Base-by-base conservation (phyloP, 2,797 vertebrate species). In the Paramormyrops hopkinsi region DNA sequence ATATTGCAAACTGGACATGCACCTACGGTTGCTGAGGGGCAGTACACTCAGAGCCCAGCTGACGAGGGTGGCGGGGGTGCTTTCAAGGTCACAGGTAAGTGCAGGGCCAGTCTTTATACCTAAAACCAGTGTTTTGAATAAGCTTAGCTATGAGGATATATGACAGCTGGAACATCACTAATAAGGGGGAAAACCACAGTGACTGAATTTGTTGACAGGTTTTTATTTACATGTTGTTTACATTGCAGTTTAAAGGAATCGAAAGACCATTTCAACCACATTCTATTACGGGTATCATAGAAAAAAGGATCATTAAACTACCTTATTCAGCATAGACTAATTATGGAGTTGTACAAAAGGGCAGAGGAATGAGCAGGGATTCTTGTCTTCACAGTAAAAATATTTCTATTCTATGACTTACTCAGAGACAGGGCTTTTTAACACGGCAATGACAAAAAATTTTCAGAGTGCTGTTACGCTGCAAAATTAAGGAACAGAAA, bases 161-260 rank as follows among this genome's bases (percentile, higher is more conserved):
- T 4, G 41, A 46, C 41, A 46, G 76, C 76, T 82, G 17, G 9
- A n/a, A 22, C 41, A 44, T 44, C 41, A 82, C 19, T 46, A 0
- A 85, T 41, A 90, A 83, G 62, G n/a, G 25, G 51, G 65, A 89
- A 62, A 56, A 51, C 25, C 76, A 41, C 41, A 22, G 8, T n/a
- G 6, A 82, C 37, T n/a, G 37, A 48, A 83, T 88, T 91, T 87
- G 89, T 46, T 89, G 89, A 94, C 94, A 95, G 90, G 85, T 93
- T 92, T 96, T 96, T 96, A 96, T 97, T 96, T 94, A 95, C 94
- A 96, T 91, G 91, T 91, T 91, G 90, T 92, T 94, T 94, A 95
- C 95, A 96, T 91, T 92, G 90, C 22, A 89, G 91, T 90, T 90
- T 93, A 91, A 90, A 92, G 83, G 89, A 90, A 92, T 86, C 90